Percentiles rank a stretch among this genome's conserved stretches.
Evolutionary conservation across 2,888 invertebrate species (phyloP).

Genomic region (Himalopsyche kuldschensis): DNA sequence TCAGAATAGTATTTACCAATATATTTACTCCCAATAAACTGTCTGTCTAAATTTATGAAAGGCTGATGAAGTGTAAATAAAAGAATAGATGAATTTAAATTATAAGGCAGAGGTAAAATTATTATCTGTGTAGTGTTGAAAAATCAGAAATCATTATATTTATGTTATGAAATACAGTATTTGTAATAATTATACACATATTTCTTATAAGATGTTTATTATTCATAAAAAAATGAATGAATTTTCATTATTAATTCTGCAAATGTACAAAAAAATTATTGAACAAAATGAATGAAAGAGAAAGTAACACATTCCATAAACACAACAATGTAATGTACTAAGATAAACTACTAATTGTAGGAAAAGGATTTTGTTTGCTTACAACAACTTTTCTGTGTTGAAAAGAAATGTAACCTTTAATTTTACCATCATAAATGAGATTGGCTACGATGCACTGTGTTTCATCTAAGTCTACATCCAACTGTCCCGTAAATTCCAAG

Average conservation of each 20-base stretch:
- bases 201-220: conserved; percentile 35
- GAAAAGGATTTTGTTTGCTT: conserved; percentile 96
- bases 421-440: conserved; percentile 93
- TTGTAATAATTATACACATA: conserved; percentile 35
- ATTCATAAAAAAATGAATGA: conserved; percentile 20
- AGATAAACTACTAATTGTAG: conserved; percentile 68
- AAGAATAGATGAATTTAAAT: conserved; percentile 21
- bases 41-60: conserved; percentile 26
- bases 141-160: conserved; percentile 35
- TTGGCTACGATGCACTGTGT: conserved; percentile 96
- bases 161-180: conserved; percentile 34
- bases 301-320: neutral
- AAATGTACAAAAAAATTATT: neutral
- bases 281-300: neutral
- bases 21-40: neutral
- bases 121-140: conserved; percentile 36
- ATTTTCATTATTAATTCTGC: conserved; percentile 8
- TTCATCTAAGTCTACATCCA: conserved; percentile 90
- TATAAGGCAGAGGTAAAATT: conserved; percentile 13
- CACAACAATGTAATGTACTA: conserved; percentile 42
- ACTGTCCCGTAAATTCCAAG: conserved; percentile 76
- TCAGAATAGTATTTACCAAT: conserved; percentile 3
- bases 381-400: conserved; percentile 96
- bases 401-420: conserved; percentile 97
- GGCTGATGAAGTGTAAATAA: conserved; percentile 38